Evolutionary conservation across 2,113 vertebrate genomes (phyloP).

Genomic region (Trachemys scripta): DNA sequence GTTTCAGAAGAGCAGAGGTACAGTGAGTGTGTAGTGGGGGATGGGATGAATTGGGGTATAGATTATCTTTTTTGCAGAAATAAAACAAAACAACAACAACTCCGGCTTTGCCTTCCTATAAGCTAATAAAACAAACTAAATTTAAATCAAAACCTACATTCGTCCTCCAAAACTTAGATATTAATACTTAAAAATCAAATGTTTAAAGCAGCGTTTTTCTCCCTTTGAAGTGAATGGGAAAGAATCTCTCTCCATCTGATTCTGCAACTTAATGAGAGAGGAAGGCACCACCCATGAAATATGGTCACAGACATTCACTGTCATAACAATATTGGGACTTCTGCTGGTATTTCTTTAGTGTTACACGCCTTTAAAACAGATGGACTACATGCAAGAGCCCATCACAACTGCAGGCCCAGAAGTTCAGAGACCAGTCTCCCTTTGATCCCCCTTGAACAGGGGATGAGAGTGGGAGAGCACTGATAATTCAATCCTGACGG

Average conservation of each 20-base stretch:
- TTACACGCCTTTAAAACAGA: background rate
- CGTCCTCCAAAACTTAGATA: background rate
- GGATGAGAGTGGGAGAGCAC: background rate
- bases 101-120: background rate
- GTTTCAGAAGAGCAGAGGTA: rapidly evolving
- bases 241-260: background rate
- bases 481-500: rapidly evolving
- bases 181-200: background rate
- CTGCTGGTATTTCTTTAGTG: background rate
- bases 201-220: background rate
- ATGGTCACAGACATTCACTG: background rate
- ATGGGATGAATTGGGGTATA: background rate
- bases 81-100: background rate
- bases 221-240: background rate
- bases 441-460: background rate
- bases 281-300: background rate
- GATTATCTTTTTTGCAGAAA: background rate
- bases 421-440: background rate
- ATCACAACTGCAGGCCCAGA: background rate
- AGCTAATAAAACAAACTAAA: background rate
- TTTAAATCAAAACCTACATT: background rate
- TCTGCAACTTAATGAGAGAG: background rate
- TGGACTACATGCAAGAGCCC: background rate
- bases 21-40: background rate
- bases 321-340: background rate